These are phyloP conservation scores for Pterophyllum scalare DNA, from an alignment of 2,113 vertebrate genomes.

Conservation along the genomic window DNA sequence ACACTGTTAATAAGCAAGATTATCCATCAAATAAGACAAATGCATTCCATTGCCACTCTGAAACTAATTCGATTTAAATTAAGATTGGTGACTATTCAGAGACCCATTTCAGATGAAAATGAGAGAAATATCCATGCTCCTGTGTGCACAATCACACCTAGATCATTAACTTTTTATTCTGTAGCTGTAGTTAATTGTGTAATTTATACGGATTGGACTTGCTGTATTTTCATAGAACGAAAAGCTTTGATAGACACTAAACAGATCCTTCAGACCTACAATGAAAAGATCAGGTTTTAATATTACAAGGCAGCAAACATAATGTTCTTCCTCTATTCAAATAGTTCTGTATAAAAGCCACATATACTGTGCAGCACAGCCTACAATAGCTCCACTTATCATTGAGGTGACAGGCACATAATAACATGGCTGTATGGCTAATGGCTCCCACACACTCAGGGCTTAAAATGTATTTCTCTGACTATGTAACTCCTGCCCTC, in stretches of 20 bases:
- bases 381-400: slow-evolving; percentile 67
- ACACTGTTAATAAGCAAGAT: background rate
- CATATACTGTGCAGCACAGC: slow-evolving; percentile 44
- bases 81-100: background rate
- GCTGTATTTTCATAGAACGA: background rate
- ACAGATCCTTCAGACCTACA: background rate
- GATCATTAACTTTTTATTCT: background rate
- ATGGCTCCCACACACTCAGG: slow-evolving; percentile 71
- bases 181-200: background rate
- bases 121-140: background rate
- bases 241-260: background rate
- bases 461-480: slow-evolving; percentile 62
- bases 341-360: slow-evolving; percentile 48
- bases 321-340: slow-evolving; percentile 36
- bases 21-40: background rate
- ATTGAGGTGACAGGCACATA: slow-evolving; percentile 71
- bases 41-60: background rate
- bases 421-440: slow-evolving; percentile 65
- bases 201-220: background rate
- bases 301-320: slow-evolving; percentile 19
- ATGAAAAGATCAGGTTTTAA: slow-evolving; percentile 43
- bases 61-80: background rate
- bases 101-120: background rate
- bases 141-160: background rate
- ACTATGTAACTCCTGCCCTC: slow-evolving; percentile 48